These are phyloP conservation scores for Nysson spinosus DNA, from an alignment of 2,888 invertebrate species.

Conservation along the genomic window DNA sequence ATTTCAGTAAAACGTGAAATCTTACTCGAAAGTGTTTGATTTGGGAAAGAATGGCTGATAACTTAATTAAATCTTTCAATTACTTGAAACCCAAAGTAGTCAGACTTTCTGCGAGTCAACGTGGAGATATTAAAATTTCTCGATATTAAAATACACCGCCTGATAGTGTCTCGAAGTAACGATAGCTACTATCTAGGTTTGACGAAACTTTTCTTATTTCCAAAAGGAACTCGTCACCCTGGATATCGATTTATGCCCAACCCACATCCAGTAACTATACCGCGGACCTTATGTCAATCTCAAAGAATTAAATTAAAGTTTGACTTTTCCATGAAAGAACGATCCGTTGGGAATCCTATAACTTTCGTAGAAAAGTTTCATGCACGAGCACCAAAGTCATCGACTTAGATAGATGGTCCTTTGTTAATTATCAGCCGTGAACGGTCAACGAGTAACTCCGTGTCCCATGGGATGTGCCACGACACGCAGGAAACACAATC, in stretches of 20 bases:
- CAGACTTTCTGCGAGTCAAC: conserved; percentile 16
- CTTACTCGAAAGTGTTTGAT: no score
- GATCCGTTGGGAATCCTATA: conserved; percentile 22
- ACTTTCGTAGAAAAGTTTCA: conserved; percentile 29
- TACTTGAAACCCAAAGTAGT: background rate
- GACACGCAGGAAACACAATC: no score
- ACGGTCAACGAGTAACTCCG: conserved; percentile 9
- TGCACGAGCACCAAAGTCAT: conserved; percentile 27
- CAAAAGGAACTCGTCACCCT: conserved; percentile 55
- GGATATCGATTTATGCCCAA: conserved; percentile 44
- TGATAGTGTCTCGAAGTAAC: conserved; percentile 34
- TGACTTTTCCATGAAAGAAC: conserved; percentile 29
- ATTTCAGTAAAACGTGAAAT: no score
- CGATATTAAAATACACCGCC: conserved; percentile 52
- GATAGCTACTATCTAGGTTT: conserved; percentile 1
- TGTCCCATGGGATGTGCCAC: no score
- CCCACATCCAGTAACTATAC: conserved; percentile 2
- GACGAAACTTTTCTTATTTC: conserved; percentile 56
- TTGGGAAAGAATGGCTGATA: no score
- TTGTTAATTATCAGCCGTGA: conserved; percentile 26
- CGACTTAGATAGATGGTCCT: conserved; percentile 10
- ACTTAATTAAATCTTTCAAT: no score
- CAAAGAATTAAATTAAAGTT: conserved; percentile 57
- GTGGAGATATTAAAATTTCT: conserved; percentile 20
- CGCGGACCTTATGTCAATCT: conserved; percentile 40